Base-by-base conservation (phyloP, 2,888 invertebrate species). In the Caenorhabditis sp. region DNA sequence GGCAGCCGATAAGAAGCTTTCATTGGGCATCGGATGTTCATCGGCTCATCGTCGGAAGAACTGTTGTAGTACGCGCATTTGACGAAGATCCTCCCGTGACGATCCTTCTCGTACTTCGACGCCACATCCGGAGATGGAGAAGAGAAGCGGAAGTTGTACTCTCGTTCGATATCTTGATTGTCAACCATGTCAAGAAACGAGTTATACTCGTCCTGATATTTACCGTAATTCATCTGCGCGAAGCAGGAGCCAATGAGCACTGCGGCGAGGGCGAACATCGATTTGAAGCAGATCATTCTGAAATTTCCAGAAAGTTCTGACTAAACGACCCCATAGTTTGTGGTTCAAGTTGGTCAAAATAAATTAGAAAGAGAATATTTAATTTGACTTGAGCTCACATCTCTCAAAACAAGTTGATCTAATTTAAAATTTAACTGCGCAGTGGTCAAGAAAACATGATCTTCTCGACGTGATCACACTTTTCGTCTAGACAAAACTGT, bases 181-280 rank as follows among this genome's bases (percentile, higher is more conserved):
- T 70, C 60, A 18, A 70, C 44, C 60, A 60, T 22, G 20, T 70
- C 18, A 15, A 70, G 18, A 18, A 70, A 70, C 5, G 13, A 18
- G 15, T 70, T 32, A 26, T 51, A 70, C 20, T 70, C 70, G 5
- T n/a, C 47, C 9, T 47, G 47, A 18, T 6, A 32, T 9, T 47
- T 18, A 4, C 18, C 18, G 18, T 5, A 15, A 13, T 11, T 4
- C 3, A 47, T 4, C 3, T 18, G 18, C 4, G 3, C 47, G 4
- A n/a, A 4, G 47, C 18, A 47, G 3, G 3, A 9, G 2, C 47
- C 47, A 11, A n/a, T 2, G 20, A 47, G 8, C 18, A 18, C 20
- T 4, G 3, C 2, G 47, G 18, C 3, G 11, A 47, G n/a, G 18
- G 47, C 18, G 3, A 18, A 32, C 5, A 32, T 32, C n/a, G n/a